These are phyloP conservation scores for Lepidurus arcticus DNA, from an alignment of 1,140 invertebrate species.

Conservation along the genomic window DNA sequence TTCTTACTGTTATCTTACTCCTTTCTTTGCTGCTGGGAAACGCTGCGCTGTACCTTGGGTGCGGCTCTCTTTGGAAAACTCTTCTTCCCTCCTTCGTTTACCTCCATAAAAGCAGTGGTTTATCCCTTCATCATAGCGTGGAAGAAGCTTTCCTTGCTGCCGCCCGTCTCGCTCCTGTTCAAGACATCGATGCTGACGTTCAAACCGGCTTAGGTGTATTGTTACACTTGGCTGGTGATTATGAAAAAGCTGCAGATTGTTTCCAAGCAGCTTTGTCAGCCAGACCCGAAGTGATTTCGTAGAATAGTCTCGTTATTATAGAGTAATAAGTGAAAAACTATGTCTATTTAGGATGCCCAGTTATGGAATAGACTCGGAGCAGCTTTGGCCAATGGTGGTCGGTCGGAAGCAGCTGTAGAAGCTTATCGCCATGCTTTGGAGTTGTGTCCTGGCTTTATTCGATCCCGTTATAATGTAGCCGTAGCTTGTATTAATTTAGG, in stretches of 20 bases:
- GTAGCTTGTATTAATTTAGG: slow-evolving; percentile 96
- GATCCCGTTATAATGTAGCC: slow-evolving; percentile 94
- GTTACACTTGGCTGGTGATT: slow-evolving; percentile 90
- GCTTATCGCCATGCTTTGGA: slow-evolving; percentile 89
- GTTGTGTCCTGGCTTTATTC: slow-evolving; percentile 89
- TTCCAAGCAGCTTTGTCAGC: slow-evolving; percentile 82
- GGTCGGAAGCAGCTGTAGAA: slow-evolving; percentile 90
- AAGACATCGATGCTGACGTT: slow-evolving; percentile 79
- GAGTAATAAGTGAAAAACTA: slow-evolving; percentile 32
- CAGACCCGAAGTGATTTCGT: slow-evolving; percentile 60
- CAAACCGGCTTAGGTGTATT: slow-evolving; percentile 92
- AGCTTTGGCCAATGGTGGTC: slow-evolving; percentile 89
- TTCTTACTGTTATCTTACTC: background rate
- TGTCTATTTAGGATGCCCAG: slow-evolving; percentile 66
- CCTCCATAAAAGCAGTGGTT: slow-evolving; percentile 44
- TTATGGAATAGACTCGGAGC: slow-evolving; percentile 97
- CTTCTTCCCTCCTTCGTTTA: slow-evolving; percentile 11
- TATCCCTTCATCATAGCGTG: slow-evolving; percentile 56
- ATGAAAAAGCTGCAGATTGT: slow-evolving; percentile 94
- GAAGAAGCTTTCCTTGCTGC: slow-evolving; percentile 78
- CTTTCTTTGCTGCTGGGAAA: background rate
- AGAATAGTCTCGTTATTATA: slow-evolving; percentile 24
- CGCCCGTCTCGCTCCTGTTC: slow-evolving; percentile 64
- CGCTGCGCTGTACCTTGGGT: background rate
- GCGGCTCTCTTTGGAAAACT: background rate